These are phyloP conservation scores for Synanthedon formicaeformis DNA, from an alignment of 2,888 invertebrate genomes.

Conservation along the genomic window DNA sequence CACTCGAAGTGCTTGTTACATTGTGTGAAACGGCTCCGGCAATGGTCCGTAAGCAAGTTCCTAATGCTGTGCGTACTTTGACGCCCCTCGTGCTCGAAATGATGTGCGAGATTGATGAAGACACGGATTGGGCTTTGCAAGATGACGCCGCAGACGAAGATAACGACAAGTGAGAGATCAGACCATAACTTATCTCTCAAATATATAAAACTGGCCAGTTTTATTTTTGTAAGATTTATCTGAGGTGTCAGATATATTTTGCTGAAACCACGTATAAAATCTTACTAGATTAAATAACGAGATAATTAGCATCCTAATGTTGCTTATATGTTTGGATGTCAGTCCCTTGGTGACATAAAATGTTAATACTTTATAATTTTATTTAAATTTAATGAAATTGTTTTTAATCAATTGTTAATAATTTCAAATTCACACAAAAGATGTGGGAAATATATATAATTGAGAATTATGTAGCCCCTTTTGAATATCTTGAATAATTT, in stretches of 20 bases:
- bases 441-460: no score
- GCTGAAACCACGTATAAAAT: constrained; percentile 7
- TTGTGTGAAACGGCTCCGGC: constrained; percentile 95
- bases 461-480: neutral
- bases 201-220: constrained; percentile 8
- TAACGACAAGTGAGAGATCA: constrained; percentile 74
- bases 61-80: constrained; percentile 82
- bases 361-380: no score
- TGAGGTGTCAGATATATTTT: no score
- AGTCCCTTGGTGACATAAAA: constrained; percentile 55
- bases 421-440: no score
- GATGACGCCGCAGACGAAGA: constrained; percentile 94
- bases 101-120: constrained; percentile 96
- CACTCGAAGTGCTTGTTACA: constrained; percentile 87
- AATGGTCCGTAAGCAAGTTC: constrained; percentile 93
- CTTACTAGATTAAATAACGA: constrained; percentile 52
- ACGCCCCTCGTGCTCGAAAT: constrained; percentile 90
- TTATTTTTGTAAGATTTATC: neutral
- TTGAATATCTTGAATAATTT: constrained; percentile 11
- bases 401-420: no score
- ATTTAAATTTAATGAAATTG: no score
- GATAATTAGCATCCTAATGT: constrained; percentile 57
- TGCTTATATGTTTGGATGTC: constrained; percentile 47
- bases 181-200: no score
- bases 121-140: constrained; percentile 87